A percentile compares a stretch with the other conserved stretches of the same genome.
phyloP scores from a whole-genome alignment of 1,140 invertebrate species.

The Saccostrea echinata region DNA sequence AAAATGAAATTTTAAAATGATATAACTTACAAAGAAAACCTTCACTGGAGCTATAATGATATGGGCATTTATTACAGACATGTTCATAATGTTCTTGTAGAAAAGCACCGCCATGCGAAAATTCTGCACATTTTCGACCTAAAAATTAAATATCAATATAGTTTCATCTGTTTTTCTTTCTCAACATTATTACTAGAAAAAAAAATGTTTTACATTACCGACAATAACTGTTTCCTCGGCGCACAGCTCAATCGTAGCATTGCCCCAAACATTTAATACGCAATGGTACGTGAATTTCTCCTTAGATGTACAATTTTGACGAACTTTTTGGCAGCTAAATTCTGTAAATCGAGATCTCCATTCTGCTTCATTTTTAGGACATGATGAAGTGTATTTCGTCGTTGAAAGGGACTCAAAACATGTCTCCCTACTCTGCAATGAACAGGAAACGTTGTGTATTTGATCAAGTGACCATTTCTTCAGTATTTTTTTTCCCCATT shows the following conservation, averaged over 20 bases:
- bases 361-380: neutral
- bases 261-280: neutral
- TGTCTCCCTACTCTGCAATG: neutral
- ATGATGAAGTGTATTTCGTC: neutral
- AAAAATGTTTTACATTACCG: neutral
- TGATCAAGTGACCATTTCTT: too few species aligned
- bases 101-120: neutral
- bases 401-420: neutral
- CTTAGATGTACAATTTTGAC: neutral
- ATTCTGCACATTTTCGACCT: neutral
- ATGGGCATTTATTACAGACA: neutral
- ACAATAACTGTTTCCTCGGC: neutral
- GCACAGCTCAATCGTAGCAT: neutral
- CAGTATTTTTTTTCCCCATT: too few species aligned
- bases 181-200: too few species aligned
- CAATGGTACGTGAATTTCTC: neutral
- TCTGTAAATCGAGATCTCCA: neutral
- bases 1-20: too few species aligned
- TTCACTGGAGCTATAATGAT: neutral
- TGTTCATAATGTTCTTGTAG: conserved; percentile 1
- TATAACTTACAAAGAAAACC: neutral
- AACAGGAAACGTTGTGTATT: too few species aligned
- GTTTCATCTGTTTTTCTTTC: too few species aligned
- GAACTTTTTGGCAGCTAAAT: neutral
- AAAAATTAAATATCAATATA: neutral